Conservation (phyloP, 2,888 invertebrate species). For the Diabrotica balteata region DNA sequence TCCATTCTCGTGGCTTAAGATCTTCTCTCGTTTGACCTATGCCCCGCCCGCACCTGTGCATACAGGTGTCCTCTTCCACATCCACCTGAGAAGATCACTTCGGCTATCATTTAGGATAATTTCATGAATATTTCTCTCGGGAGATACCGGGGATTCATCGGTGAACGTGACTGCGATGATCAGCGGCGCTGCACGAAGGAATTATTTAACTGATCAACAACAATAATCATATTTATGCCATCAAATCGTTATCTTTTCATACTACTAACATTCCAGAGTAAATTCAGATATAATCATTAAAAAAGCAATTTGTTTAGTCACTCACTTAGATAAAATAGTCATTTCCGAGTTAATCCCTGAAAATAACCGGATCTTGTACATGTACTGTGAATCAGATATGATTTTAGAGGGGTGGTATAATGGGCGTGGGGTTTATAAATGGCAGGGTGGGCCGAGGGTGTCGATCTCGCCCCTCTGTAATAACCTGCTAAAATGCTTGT, state of each 20-base stretch:
- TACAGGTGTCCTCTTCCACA: conserved; percentile 50
- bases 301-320: no score
- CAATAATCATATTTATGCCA: no score
- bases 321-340: conserved; percentile 27
- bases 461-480: conserved; percentile 30
- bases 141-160: background rate
- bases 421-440: conserved; percentile 41
- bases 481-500: conserved; percentile 36
- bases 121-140: conserved; percentile 37
- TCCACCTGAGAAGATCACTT: conserved; percentile 47
- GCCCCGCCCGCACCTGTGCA: conserved; percentile 51
- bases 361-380: conserved; percentile 22
- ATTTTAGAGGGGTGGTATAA: conserved; percentile 33
- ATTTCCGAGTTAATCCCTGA: conserved; percentile 30
- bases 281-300: no score
- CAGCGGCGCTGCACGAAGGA: conserved; percentile 3
- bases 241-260: no score
- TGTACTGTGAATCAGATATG: conserved; percentile 34
- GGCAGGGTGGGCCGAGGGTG: conserved; percentile 45
- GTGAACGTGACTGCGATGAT: conserved; percentile 14
- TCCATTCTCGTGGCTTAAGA: conserved; percentile 21
- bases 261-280: no score
- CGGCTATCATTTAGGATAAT: conserved; percentile 46
- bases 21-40: conserved; percentile 46
- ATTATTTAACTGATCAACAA: no score